phyloP scores from a whole-genome alignment of 1,140 invertebrate species.

The Gryon sp. region DNA sequence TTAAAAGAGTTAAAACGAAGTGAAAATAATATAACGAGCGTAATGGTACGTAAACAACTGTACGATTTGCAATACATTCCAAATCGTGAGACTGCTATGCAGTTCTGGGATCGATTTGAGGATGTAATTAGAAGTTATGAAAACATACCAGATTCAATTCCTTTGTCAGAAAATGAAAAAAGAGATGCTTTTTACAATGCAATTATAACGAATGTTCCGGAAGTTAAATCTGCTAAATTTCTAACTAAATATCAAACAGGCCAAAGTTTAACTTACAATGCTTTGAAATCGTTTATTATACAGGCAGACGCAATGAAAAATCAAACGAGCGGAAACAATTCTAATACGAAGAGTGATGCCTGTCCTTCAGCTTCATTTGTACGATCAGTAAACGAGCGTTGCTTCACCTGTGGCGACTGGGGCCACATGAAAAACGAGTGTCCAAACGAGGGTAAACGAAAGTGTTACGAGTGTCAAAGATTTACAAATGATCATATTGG shows the following conservation, averaged over 20 bases:
- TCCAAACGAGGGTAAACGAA: no score
- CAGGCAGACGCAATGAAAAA: slow-evolving; percentile 8
- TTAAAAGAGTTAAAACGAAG: slow-evolving; percentile 38
- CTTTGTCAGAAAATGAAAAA: slow-evolving; percentile 8
- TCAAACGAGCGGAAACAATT: neutral
- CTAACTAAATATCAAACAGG: slow-evolving; percentile 10
- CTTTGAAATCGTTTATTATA: slow-evolving; percentile 20
- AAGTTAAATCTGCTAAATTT: slow-evolving; percentile 7
- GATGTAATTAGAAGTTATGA: slow-evolving; percentile 34
- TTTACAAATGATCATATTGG: no score
- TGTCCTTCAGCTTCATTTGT: no score
- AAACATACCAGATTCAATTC: neutral
- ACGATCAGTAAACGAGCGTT: neutral
- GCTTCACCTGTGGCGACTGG: no score
- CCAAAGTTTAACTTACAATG: slow-evolving; percentile 9
- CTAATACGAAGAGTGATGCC: neutral
- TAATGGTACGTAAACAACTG: slow-evolving; percentile 15
- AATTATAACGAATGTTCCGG: neutral
- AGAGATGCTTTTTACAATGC: slow-evolving; percentile 22
- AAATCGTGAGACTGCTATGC: slow-evolving; percentile 11
- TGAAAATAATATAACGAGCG: slow-evolving; percentile 24
- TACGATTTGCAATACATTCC: slow-evolving; percentile 26
- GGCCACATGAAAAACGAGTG: no score
- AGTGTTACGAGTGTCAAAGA: no score
- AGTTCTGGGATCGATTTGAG: slow-evolving; percentile 37